Base-by-base conservation (phyloP, 2,888 invertebrate species). In the Nebria brevicollis region DNA sequence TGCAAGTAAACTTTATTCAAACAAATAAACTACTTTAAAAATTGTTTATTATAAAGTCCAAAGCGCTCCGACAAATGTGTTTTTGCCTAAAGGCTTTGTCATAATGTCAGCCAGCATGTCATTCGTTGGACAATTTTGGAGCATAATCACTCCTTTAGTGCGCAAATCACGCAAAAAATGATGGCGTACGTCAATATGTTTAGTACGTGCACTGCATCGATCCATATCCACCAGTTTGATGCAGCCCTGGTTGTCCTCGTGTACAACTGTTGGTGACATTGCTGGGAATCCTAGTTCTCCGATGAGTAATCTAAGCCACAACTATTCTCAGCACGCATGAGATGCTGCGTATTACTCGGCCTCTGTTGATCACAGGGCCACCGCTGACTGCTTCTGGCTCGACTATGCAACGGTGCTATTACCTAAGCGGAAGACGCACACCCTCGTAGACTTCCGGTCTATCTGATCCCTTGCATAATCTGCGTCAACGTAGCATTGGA, bases 291-390 rank as follows among this genome's bases (percentile, higher is more conserved):
- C 64, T 25, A 65, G 13, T 11, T 75, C 26, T 11, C 10, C 25
- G 10, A 75, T 11, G 20, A 75, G 66, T 65, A 54, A 1, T 25
- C 6, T 8, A 34, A 75, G n/a, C 75, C 26, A 75, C 64, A 75
- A 25, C 26, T 41, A 41, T 72, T 72, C 64, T 26, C 20, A 10
- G 8, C 75, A 15, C 4, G 75, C 75, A 65, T 26, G 34, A 11
- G 75, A 75, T 13, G 75, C 75, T 65, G 75, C 75, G 13, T 66
- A n/a, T 1, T 75, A 75, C 54, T 75, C 65, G 2, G 75, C 75
- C 25, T 75, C 75, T 34, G 75, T 75, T 15, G 64, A 20, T 65
- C 66, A 75, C 11, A 75, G 20, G 11, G 75, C 75, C n/a, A 65
- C 75, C 54, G 75, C 10, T 75, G 64, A 13, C n/a, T 75, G 64